Percentiles rank a stretch among this genome's conserved stretches.
phyloP scores from a whole-genome alignment of 92 coral and sea anemone genomes.

The Paramuricea clavata region DNA sequence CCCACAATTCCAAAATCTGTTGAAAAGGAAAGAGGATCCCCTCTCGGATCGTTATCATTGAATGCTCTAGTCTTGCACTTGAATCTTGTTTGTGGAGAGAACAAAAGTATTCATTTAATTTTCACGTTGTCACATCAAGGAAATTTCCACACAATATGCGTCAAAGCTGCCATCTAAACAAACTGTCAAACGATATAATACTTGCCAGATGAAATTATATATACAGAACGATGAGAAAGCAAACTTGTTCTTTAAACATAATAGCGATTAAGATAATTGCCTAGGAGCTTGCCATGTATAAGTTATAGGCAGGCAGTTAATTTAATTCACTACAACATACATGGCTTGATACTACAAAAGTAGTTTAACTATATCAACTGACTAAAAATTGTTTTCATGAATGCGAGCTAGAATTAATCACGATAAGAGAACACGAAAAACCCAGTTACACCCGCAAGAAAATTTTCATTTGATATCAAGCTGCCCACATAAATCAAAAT shows the following conservation, averaged over 20 bases:
- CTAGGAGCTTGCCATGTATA: neutral
- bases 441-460: neutral
- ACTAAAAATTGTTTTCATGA: no score
- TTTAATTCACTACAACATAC: no score
- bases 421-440: neutral
- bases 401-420: neutral
- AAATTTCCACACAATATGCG: neutral
- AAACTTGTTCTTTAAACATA: neutral
- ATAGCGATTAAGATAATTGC: neutral
- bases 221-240: neutral
- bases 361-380: no score
- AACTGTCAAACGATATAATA: neutral
- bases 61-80: no score
- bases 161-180: neutral
- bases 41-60: no score
- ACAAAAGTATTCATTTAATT: no score
- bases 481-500: neutral
- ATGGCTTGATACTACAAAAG: no score
- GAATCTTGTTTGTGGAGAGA: no score
- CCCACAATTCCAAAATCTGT: no score
- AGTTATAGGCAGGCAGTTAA: no score
- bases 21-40: no score
- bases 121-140: neutral
- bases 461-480: neutral
- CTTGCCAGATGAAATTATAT: neutral